Conservation (phyloP, 2,797 vertebrate genomes). For the Macroramphosus scolopax region DNA sequence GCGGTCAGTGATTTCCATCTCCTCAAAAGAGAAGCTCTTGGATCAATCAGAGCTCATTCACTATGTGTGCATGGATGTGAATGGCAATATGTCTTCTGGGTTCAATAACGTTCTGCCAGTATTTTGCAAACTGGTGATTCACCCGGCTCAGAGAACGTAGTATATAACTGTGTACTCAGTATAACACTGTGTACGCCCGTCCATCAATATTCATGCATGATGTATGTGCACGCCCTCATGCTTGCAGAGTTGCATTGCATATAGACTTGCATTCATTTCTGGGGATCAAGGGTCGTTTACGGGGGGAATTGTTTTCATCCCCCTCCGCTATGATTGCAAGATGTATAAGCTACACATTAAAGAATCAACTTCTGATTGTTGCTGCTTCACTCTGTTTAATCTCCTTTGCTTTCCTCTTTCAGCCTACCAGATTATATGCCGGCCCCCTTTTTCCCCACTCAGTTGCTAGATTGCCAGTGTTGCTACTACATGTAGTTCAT, state of each 20-base stretch:
- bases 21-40: too few species aligned
- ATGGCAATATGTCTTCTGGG: constrained; percentile 9
- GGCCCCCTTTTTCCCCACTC: too few species aligned
- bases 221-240: constrained; percentile 32
- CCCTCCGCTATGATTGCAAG: not conserved
- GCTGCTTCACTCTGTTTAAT: too few species aligned
- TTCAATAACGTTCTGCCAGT: constrained; percentile 35
- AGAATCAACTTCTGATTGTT: too few species aligned
- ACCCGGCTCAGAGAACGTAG: not conserved
- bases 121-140: constrained; percentile 10
- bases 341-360: too few species aligned
- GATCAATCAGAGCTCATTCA: constrained; percentile 15
- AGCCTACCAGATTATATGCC: too few species aligned
- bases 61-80: not conserved
- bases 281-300: constrained; percentile 11
- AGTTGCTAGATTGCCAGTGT: too few species aligned
- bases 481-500: too few species aligned
- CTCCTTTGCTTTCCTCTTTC: too few species aligned
- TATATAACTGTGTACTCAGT: too few species aligned
- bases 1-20: too few species aligned
- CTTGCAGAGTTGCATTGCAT: constrained; percentile 24
- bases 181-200: constrained; percentile 13
- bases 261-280: constrained; percentile 16
- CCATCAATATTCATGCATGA: constrained; percentile 45
- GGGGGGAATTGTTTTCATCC: not conserved